These are phyloP conservation scores for Corythoichthys haematopterus DNA, from an alignment of 2,113 vertebrate species.

Conservation along the genomic window DNA sequence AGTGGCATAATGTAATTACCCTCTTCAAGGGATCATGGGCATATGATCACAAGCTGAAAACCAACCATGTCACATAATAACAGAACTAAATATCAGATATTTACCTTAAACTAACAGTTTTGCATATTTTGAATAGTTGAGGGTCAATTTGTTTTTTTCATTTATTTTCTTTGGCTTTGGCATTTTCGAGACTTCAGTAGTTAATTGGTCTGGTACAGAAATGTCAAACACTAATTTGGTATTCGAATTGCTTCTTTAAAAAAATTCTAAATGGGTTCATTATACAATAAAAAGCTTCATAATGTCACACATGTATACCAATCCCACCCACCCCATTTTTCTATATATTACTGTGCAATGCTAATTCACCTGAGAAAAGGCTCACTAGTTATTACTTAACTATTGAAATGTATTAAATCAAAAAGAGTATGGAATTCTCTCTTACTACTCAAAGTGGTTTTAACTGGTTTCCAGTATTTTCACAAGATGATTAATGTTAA, in stretches of 20 bases:
- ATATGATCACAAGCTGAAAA: constrained; percentile 47
- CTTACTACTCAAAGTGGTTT: background rate
- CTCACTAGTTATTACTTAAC: background rate
- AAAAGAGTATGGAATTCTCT: background rate
- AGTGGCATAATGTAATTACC: constrained; percentile 26
- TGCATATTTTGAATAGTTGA: background rate
- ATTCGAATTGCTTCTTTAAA: too few species aligned
- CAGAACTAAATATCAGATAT: background rate
- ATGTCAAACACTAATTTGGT: background rate
- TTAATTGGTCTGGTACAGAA: background rate
- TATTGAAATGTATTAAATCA: background rate
- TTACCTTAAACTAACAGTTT: constrained; percentile 14
- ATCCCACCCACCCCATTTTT: too few species aligned
- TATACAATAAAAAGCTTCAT: too few species aligned
- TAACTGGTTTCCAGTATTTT: background rate
- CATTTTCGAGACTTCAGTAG: background rate
- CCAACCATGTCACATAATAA: constrained; percentile 28
- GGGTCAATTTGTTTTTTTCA: background rate
- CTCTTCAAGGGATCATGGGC: constrained; percentile 41
- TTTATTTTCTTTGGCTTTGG: too few species aligned
- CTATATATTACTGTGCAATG: too few species aligned
- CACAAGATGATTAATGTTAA: constrained; percentile 10
- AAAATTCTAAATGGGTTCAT: too few species aligned
- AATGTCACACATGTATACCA: too few species aligned
- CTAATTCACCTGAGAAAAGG: background rate